Conservation (phyloP, 2,113 vertebrate species). For the Calyptomena viridis region DNA sequence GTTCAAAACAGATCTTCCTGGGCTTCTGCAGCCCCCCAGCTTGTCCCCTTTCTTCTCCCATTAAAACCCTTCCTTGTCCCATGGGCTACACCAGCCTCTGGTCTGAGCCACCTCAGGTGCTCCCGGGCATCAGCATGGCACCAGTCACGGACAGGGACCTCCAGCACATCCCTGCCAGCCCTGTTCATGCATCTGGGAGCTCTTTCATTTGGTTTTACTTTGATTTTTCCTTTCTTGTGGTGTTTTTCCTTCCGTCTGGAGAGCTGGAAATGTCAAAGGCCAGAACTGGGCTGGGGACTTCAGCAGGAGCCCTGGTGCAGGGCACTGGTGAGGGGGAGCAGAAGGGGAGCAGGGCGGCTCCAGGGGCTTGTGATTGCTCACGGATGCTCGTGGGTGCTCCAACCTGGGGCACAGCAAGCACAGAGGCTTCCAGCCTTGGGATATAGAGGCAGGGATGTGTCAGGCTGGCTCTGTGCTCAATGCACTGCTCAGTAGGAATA, state of each 20-base stretch:
- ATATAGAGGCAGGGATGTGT: neutral
- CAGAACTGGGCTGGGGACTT: neutral
- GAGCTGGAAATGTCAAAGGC: neutral
- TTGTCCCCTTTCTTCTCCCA: neutral
- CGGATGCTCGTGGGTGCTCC: neutral
- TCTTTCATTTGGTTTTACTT: neutral
- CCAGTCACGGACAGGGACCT: neutral
- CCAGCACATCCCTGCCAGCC: neutral
- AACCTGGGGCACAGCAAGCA: neutral
- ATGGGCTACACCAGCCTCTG: rapidly evolving
- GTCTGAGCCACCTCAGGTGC: neutral
- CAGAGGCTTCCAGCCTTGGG: neutral
- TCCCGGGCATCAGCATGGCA: neutral
- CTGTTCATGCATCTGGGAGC: rapidly evolving
- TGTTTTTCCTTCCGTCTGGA: neutral
- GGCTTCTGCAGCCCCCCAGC: neutral
- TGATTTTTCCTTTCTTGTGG: neutral
- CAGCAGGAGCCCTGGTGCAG: neutral
- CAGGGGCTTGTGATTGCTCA: neutral
- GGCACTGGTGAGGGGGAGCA: neutral
- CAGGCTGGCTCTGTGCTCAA: neutral
- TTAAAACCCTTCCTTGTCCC: neutral
- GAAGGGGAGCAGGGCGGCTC: neutral
- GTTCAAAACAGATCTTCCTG: neutral
- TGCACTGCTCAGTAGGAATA: neutral